Evolutionary conservation across 1,140 invertebrate genomes (phyloP).

Genomic region (Rhopalosiphum maidis): DNA sequence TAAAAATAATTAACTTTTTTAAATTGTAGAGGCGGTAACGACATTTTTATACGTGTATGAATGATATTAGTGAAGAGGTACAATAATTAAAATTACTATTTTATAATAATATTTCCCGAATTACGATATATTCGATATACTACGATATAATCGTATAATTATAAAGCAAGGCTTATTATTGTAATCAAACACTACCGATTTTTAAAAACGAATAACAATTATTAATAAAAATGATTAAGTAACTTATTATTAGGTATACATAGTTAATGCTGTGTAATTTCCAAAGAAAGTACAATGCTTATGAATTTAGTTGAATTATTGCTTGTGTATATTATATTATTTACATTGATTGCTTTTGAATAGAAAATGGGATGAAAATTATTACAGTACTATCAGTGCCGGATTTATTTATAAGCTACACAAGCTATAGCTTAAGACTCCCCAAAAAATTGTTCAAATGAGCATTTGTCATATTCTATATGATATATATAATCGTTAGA

Average conservation of each 20-base stretch:
- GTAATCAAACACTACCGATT: neutral
- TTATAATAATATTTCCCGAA: neutral
- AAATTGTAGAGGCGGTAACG: neutral
- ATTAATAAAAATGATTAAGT: neutral
- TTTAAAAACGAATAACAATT: neutral
- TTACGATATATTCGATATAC: too few species aligned
- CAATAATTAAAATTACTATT: neutral
- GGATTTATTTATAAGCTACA: too few species aligned
- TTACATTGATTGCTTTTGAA: neutral
- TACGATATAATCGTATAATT: neutral
- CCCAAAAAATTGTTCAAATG: too few species aligned
- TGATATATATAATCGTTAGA: too few species aligned
- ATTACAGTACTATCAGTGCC: neutral
- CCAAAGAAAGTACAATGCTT: neutral
- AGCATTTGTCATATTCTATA: too few species aligned
- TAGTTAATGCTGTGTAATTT: neutral
- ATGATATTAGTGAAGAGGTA: neutral
- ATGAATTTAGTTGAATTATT: neutral
- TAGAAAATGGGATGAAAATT: neutral
- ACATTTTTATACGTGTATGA: neutral
- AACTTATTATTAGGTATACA: neutral
- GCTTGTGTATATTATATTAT: neutral
- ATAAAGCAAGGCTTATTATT: neutral
- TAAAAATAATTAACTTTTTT: neutral
- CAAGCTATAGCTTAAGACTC: too few species aligned